Evolutionary conservation across 2,113 vertebrate species (phyloP).

Genomic region (Aleadryas rufinucha): DNA sequence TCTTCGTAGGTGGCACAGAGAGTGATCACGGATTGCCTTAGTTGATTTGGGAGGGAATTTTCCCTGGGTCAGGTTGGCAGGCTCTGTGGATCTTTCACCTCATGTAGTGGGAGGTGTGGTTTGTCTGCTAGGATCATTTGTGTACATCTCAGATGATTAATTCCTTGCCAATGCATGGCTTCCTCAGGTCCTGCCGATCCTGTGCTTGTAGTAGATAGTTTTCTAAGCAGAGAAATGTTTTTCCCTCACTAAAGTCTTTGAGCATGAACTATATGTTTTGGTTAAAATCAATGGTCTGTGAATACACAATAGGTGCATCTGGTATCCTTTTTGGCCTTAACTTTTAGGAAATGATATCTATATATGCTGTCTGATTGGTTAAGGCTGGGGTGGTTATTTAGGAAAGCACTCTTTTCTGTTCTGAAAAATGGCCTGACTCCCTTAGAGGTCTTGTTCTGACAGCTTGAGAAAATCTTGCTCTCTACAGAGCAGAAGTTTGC

Average conservation of each 20-base stretch:
- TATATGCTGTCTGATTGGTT: neutral
- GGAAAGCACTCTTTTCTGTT: neutral
- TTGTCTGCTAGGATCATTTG: neutral
- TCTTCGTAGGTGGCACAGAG: neutral
- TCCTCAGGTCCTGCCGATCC: neutral
- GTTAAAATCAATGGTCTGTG: neutral
- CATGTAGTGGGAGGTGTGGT: neutral
- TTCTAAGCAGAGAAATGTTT: neutral
- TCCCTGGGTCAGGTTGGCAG: constrained; percentile 26
- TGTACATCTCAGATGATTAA: constrained; percentile 1
- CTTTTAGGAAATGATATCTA: neutral
- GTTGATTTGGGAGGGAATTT: neutral
- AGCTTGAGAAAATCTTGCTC: neutral
- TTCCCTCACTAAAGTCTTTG: neutral
- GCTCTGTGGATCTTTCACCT: constrained; percentile 35
- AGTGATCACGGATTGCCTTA: neutral
- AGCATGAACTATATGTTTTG: neutral
- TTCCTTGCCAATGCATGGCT: neutral
- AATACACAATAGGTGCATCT: neutral
- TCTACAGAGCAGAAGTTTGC: neutral
- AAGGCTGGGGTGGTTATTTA: neutral
- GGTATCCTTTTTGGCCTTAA: neutral
- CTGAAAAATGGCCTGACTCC: neutral
- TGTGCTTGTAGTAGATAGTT: neutral
- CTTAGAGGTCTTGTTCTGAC: neutral